phyloP scores from a whole-genome alignment of 2,888 invertebrate genomes.

The Caradrina kadenii region DNA sequence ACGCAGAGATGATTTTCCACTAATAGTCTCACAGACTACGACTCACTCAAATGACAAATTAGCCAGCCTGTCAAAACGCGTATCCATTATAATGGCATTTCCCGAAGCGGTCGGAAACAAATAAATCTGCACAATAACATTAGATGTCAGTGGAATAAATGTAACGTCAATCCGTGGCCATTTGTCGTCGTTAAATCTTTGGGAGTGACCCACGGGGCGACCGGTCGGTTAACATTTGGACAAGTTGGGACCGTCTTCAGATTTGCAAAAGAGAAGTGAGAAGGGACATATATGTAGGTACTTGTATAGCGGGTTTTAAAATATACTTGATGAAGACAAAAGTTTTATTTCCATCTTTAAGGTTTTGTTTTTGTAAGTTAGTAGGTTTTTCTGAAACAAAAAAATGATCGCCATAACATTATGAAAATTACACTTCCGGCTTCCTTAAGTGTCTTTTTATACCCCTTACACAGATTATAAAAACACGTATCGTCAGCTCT shows the following conservation, averaged over 20 bases:
- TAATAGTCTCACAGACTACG: slow-evolving; percentile 18
- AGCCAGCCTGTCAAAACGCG: slow-evolving; percentile 73
- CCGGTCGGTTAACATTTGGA: slow-evolving; percentile 11
- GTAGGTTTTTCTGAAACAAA: too few relatives aligned
- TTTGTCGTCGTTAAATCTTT: slow-evolving; percentile 83
- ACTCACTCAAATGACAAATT: slow-evolving; percentile 70
- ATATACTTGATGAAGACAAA: too few relatives aligned
- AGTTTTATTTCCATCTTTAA: too few relatives aligned
- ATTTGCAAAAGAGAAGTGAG: neutral
- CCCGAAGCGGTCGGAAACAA: slow-evolving; percentile 83
- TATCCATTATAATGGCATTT: slow-evolving; percentile 84
- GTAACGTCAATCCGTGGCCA: slow-evolving; percentile 87
- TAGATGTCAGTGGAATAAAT: slow-evolving; percentile 84
- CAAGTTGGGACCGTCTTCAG: slow-evolving; percentile 25
- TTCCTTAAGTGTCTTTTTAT: neutral
- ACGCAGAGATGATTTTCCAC: slow-evolving; percentile 17
- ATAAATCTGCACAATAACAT: slow-evolving; percentile 87
- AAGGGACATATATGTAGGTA: neutral
- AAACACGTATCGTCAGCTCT: too few relatives aligned
- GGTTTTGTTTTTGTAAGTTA: too few relatives aligned
- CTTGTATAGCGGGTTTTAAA: neutral
- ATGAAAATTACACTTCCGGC: too few relatives aligned
- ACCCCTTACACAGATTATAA: neutral
- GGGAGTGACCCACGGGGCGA: slow-evolving; percentile 68
- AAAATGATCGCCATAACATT: too few relatives aligned